These are phyloP conservation scores for Campylomormyrus tamandua DNA, from an alignment of 2,113 vertebrate genomes.

Conservation along the genomic window DNA sequence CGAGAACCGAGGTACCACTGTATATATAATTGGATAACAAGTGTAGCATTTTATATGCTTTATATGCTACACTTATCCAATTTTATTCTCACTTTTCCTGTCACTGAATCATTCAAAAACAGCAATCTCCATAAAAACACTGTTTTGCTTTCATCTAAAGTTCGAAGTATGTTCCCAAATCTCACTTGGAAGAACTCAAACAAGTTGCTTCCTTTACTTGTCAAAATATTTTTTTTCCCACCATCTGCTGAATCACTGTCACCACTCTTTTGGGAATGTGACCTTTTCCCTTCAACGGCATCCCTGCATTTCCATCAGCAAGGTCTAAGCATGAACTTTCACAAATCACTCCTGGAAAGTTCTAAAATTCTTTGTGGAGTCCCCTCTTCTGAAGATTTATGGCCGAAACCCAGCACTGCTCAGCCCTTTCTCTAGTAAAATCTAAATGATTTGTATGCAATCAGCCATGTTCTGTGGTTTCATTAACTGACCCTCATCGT, in stretches of 20 bases:
- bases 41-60: too few species aligned
- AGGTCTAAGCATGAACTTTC: neutral
- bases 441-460: neutral
- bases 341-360: neutral
- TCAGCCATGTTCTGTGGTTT: neutral
- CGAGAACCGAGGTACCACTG: too few species aligned
- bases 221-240: too few species aligned
- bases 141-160: too few species aligned
- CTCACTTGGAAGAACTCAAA: too few species aligned
- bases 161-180: too few species aligned
- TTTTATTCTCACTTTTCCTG: too few species aligned
- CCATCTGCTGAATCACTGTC: neutral
- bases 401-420: neutral
- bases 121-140: too few species aligned
- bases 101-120: too few species aligned
- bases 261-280: neutral
- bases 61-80: too few species aligned
- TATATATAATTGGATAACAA: too few species aligned
- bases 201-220: neutral
- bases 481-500: neutral
- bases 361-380: neutral
- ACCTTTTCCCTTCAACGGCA: neutral
- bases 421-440: neutral
- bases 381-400: neutral
- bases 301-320: neutral